Evolutionary conservation across 2,888 invertebrate genomes (phyloP), one percentile per base, ranked within the genome.

Genomic region (Amiota communis): DNA sequence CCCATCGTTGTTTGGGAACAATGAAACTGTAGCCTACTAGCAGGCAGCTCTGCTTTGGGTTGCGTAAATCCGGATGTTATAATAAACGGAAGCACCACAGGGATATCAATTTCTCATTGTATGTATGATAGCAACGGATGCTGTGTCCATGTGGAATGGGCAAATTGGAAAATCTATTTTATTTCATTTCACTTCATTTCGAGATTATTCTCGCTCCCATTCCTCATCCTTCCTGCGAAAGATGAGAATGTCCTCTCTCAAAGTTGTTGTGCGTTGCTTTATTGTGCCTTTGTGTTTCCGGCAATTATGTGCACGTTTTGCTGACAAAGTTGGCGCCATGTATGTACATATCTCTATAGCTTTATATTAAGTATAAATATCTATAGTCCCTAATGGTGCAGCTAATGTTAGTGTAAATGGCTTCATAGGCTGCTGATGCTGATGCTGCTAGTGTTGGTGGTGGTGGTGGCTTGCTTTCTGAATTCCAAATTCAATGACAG

Each of bases 101-200:
- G 67, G 17, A 68, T 68, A 68, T 68, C 67, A 51, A 68, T 68
- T 68, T 49, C 47, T 8, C 53, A 49, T 65, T 65, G 49, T 47
- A 15, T 65, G 49, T 47, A 15, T 48, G 65, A 36, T 9, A 10
- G 48, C 15, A 3, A 48, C n/a, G 46, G 46, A 8, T 36, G 23
- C 8, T 23, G 70, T 23, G 20, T n/a, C n/a, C 48, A 20, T 11
- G 63, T 36, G 15, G 61, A 13, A 46, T 12, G 36, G 75, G 75
- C 77, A 77, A 85, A 83, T 85, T 84, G 84, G 75, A 81, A 68
- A 82, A 85, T 83, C 81, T 84, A 80, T 85, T 74, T 74, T 77
- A 72, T 76, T 72, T 63, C 78, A 48, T 77, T 78, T 79, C 75
- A 80, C 77, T 79, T 76, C 81, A 78, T 80, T 80, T 85, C 36